phyloP scores from a whole-genome alignment of 1,140 invertebrate genomes.

The Oscheius sp. region DNA sequence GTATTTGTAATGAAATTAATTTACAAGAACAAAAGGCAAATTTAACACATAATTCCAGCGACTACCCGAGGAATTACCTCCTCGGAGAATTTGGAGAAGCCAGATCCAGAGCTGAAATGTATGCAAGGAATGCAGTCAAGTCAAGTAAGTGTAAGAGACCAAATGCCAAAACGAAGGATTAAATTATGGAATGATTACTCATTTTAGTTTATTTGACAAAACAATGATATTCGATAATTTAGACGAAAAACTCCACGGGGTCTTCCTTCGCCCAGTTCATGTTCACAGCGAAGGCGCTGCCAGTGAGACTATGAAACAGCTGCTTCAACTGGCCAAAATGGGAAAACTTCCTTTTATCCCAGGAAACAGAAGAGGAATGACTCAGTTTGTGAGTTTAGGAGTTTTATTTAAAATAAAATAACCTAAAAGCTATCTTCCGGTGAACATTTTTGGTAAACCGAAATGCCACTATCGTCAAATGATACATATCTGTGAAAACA shows the following conservation, averaged over 20 bases:
- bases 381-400: slow-evolving; percentile 18
- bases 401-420: not conserved
- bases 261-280: slow-evolving; percentile 22
- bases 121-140: slow-evolving; percentile 21
- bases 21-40: not conserved
- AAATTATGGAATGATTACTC: not conserved
- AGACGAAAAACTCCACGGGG: slow-evolving; percentile 1
- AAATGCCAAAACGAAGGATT: too few relatives aligned
- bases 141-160: not conserved
- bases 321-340: not conserved
- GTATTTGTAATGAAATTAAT: not conserved
- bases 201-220: not conserved
- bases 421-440: not conserved
- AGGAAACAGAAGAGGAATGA: slow-evolving; percentile 21
- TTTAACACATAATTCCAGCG: slow-evolving; percentile 2
- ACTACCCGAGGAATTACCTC: slow-evolving; percentile 27
- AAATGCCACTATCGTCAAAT: not conserved
- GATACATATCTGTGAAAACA: not conserved
- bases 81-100: slow-evolving; percentile 29
- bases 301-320: slow-evolving; percentile 6
- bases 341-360: slow-evolving; percentile 13
- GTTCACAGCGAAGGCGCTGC: slow-evolving; percentile 16
- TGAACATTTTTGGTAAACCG: not conserved
- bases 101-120: slow-evolving; percentile 32
- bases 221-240: not conserved